Percentiles rank a stretch among this genome's conserved stretches.
Conservation (phyloP, 1,140 invertebrate species). For the Macrotrachela quadricornifera region DNA sequence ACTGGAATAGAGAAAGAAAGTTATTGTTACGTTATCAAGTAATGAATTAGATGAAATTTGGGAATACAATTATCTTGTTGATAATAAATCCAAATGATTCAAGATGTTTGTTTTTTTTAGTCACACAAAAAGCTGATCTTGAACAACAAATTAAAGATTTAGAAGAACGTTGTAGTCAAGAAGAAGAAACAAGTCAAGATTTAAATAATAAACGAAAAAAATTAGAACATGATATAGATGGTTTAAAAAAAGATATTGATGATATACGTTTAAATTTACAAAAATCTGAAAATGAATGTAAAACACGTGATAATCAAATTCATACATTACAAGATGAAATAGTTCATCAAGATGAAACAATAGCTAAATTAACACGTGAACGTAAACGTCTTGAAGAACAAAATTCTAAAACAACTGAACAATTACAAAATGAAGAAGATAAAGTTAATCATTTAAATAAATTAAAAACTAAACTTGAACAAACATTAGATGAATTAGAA, state of each 20-base stretch:
- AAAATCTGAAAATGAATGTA: conserved; percentile 70
- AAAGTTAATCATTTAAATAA: conserved; percentile 98
- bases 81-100: no score
- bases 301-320: conserved; percentile 95
- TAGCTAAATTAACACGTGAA: conserved; percentile 97
- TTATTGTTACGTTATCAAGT: no score
- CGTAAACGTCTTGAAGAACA: conserved; percentile 88
- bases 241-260: conserved; percentile 86
- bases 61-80: no score
- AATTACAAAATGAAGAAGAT: conserved; percentile 87
- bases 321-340: conserved; percentile 64
- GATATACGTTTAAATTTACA: conserved; percentile 73
- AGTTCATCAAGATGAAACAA: conserved; percentile 92
- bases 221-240: conserved; percentile 69
- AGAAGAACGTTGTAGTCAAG: conserved; percentile 74
- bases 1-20: no score
- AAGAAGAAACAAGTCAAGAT: conserved; percentile 78
- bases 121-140: conserved; percentile 83
- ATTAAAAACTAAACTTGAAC: conserved; percentile 89
- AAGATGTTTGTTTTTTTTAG: conserved; percentile 50
- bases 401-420: conserved; percentile 82
- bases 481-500: conserved; percentile 86
- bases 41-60: no score
- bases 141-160: conserved; percentile 87
- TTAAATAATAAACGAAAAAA: conserved; percentile 81